Conservation (phyloP, 2,113 vertebrate species). For the Ardeotis arabs region DNA sequence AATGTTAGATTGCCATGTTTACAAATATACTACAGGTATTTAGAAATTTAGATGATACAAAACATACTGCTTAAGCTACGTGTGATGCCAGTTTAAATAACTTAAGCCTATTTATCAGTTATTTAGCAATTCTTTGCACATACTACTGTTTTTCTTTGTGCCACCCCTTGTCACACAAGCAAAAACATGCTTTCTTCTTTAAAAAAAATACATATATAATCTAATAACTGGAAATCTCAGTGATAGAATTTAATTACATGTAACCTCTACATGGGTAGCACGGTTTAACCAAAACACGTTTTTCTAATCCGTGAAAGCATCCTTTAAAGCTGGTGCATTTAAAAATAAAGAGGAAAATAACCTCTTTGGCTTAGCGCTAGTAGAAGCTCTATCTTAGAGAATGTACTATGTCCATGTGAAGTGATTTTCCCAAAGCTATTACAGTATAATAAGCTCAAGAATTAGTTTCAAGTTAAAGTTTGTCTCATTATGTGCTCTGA, state of each 20-base stretch:
- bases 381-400: not conserved
- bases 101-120: constrained; percentile 76
- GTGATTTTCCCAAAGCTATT: constrained; percentile 35
- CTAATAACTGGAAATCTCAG: constrained; percentile 67
- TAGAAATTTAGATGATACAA: constrained; percentile 75
- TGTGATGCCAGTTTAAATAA: constrained; percentile 66
- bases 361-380: constrained; percentile 3
- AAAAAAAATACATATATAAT: constrained; percentile 50
- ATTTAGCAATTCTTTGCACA: constrained; percentile 73
- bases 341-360: constrained; percentile 51
- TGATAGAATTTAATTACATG: constrained; percentile 56
- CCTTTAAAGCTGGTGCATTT: constrained; percentile 28
- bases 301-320: constrained; percentile 53
- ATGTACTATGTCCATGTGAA: not conserved
- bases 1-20: constrained; percentile 81
- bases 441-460: constrained; percentile 50
- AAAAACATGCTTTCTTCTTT: constrained; percentile 19
- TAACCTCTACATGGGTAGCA: constrained; percentile 30
- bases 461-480: constrained; percentile 56
- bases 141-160: not conserved
- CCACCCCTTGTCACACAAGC: constrained; percentile 5
- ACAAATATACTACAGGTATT: constrained; percentile 83
- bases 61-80: constrained; percentile 69
- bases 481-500: constrained; percentile 55
- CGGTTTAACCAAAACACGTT: constrained; percentile 49